These are phyloP conservation scores for Cephalopachus bancanus DNA, from an alignment of 2,797 vertebrate species.

Conservation along the genomic window DNA sequence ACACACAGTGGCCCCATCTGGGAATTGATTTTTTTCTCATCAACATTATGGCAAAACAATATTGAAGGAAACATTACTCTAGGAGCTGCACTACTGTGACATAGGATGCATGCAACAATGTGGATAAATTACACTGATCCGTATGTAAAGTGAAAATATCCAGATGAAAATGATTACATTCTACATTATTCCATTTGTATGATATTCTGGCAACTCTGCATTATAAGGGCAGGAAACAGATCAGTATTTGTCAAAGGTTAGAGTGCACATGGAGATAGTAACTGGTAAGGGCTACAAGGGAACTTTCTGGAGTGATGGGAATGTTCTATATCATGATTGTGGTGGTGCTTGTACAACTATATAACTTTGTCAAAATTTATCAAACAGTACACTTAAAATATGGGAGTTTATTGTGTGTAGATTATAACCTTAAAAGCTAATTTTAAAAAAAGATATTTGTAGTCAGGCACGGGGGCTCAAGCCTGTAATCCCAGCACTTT, in stretches of 20 bases:
- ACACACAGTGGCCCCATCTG: not conserved
- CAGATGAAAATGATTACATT: not conserved
- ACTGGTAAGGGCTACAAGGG: not conserved
- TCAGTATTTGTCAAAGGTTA: not conserved
- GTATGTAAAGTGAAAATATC: not conserved
- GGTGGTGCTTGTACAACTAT: not conserved
- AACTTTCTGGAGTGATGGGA: not conserved
- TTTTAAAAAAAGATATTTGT: not conserved
- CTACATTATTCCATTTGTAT: not conserved
- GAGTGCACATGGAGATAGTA: not conserved
- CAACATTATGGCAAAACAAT: not conserved
- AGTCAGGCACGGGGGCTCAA: too few species aligned
- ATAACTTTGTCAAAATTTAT: not conserved
- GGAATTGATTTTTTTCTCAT: not conserved
- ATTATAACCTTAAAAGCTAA: not conserved
- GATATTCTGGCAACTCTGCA: not conserved
- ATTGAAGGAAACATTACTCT: not conserved
- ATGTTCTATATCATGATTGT: not conserved
- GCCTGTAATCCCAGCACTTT: too few species aligned
- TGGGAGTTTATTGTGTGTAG: not conserved
- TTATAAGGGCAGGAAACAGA: not conserved
- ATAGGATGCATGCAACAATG: not conserved
- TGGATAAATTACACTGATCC: not conserved
- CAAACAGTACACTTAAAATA: not conserved
- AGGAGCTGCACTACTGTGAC: not conserved